Percentiles rank a stretch among this genome's conserved stretches.
phyloP scores from a whole-genome alignment of 2,888 invertebrate genomes.

The Charanyca ferruginea region DNA sequence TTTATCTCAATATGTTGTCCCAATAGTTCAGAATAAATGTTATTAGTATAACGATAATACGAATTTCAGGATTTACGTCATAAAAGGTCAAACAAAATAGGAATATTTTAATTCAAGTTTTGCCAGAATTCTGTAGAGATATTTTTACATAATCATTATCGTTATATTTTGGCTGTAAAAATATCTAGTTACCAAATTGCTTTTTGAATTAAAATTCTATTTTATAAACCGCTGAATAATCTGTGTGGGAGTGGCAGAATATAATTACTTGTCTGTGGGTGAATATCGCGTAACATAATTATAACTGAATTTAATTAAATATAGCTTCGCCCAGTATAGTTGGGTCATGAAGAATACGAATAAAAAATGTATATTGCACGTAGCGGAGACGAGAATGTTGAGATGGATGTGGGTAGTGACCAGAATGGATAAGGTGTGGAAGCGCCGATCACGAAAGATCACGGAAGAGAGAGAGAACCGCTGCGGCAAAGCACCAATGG shows the following conservation, averaged over 20 bases:
- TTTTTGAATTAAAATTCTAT: not conserved
- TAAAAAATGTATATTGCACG: too few species aligned
- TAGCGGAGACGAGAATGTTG: too few species aligned
- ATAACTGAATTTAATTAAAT: slow-evolving; percentile 9
- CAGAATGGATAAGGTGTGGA: too few species aligned
- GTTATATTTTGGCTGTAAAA: not conserved
- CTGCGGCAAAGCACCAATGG: too few species aligned
- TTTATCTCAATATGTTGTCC: too few species aligned
- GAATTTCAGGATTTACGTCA: not conserved
- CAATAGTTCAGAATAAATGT: not conserved
- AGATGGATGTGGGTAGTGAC: too few species aligned
- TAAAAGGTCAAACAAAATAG: not conserved
- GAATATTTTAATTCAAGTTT: not conserved
- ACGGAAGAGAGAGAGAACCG: too few species aligned
- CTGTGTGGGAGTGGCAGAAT: slow-evolving; percentile 9
- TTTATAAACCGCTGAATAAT: slow-evolving; percentile 1
- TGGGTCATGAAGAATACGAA: too few species aligned
- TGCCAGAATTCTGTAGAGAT: not conserved
- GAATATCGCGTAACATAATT: slow-evolving; percentile 5
- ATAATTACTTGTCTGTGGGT: slow-evolving; percentile 1
- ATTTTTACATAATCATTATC: slow-evolving; percentile 10
- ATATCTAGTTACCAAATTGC: slow-evolving; percentile 2
- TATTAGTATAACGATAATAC: not conserved
- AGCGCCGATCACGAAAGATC: too few species aligned
- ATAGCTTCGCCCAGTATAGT: not conserved